A percentile compares a stretch with the other conserved stretches of the same genome.
phyloP scores from a whole-genome alignment of 2,113 vertebrate genomes.

The Sus scrofa region DNA sequence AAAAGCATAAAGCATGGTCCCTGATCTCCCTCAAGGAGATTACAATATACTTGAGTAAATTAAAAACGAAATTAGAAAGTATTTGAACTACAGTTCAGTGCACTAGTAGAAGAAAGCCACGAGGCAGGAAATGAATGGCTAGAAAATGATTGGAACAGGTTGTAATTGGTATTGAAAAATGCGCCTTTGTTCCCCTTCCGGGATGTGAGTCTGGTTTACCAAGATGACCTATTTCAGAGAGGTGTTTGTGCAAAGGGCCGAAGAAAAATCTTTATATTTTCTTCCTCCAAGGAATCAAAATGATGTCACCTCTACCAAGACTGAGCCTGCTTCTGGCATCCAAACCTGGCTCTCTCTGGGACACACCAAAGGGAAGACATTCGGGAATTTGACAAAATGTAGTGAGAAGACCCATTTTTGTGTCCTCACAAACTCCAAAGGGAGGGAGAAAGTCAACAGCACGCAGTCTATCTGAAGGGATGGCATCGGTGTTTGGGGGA shows the following conservation, averaged over 20 bases:
- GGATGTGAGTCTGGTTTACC: not conserved
- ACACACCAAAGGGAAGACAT: not conserved
- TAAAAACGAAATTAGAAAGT: conserved; percentile 64
- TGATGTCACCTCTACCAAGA: not conserved
- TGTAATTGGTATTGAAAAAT: conserved; percentile 39
- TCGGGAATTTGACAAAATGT: not conserved
- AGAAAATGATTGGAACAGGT: not conserved
- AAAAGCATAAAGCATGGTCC: not conserved
- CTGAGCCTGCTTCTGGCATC: not conserved
- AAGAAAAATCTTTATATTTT: not conserved
- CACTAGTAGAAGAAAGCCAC: not conserved
- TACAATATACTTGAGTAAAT: conserved; percentile 66
- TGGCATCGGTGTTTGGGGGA: not conserved
- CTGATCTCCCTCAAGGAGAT: conserved; percentile 58
- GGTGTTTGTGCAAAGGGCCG: not conserved
- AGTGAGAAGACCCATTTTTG: not conserved
- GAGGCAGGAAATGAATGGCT: conserved; percentile 56
- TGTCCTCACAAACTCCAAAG: not conserved
- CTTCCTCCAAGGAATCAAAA: not conserved
- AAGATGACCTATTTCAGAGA: not conserved
- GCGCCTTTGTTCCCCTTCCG: not conserved
- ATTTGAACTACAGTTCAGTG: conserved; percentile 58
- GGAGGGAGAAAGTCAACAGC: not conserved
- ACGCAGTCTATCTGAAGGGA: not conserved
- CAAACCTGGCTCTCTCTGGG: not conserved